Evolutionary conservation across 2,888 invertebrate genomes (phyloP).

Genomic region (Heteromurus nitidus): DNA sequence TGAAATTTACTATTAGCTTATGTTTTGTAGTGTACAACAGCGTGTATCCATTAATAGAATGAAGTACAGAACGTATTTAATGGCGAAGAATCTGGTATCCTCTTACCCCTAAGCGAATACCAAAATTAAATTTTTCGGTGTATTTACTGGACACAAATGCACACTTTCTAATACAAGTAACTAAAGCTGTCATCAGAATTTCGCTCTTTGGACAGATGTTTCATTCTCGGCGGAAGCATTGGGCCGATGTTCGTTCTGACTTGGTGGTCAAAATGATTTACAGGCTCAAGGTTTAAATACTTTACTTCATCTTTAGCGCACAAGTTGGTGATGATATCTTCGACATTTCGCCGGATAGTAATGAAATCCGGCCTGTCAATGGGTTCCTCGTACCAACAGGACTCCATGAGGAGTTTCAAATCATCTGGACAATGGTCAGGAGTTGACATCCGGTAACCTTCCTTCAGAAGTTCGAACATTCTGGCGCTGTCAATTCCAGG

Average conservation of each 20-base stretch:
- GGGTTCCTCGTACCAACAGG: slow-evolving; percentile 69
- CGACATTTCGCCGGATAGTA: slow-evolving; percentile 59
- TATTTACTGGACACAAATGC: neutral
- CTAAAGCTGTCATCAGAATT: neutral
- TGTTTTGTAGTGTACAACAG: no score
- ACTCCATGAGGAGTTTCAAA: slow-evolving; percentile 68
- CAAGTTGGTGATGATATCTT: slow-evolving; percentile 66
- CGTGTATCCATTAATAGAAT: no score
- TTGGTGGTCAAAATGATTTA: neutral
- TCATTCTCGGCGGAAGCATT: slow-evolving; percentile 12
- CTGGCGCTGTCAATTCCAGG: slow-evolving; percentile 59
- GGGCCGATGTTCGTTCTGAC: neutral
- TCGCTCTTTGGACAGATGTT: slow-evolving; percentile 12
- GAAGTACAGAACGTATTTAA: neutral
- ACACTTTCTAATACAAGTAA: neutral
- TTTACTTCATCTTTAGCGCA: no score
- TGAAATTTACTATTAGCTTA: no score
- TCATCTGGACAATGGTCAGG: slow-evolving; percentile 68
- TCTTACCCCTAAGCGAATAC: neutral
- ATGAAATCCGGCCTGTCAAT: slow-evolving; percentile 69
- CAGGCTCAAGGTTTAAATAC: slow-evolving; percentile 66
- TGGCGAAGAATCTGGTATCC: neutral
- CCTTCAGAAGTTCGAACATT: slow-evolving; percentile 67
- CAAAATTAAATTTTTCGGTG: neutral
- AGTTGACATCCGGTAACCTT: slow-evolving; percentile 69